Evolutionary conservation across 2,113 vertebrate species (phyloP).

Genomic region (Tetraodon nigroviridis): DNA sequence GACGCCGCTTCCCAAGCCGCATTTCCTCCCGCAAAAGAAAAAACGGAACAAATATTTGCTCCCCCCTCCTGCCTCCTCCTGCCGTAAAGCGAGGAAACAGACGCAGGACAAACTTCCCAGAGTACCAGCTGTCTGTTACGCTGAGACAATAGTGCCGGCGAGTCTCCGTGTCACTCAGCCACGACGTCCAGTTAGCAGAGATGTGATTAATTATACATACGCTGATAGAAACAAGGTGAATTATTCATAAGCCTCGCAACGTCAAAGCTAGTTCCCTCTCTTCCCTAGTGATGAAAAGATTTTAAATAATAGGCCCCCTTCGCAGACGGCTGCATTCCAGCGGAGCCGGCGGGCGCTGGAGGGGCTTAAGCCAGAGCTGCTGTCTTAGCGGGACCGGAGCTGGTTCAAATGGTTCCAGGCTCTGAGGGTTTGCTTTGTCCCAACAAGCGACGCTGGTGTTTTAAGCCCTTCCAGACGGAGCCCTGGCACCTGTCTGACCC

Average conservation of each 20-base stretch:
- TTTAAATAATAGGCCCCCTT: constrained; percentile 72
- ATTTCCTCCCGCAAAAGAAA: constrained; percentile 53
- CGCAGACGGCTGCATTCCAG: constrained; percentile 71
- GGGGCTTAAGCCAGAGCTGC: constrained; percentile 59
- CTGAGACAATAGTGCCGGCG: constrained; percentile 52
- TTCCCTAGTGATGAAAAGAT: constrained; percentile 75
- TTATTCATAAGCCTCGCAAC: constrained; percentile 73
- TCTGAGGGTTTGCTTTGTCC: constrained; percentile 47
- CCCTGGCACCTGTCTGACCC: constrained; percentile 30
- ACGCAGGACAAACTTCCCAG: constrained; percentile 8
- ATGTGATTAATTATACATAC: constrained; percentile 80
- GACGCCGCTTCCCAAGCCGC: constrained; percentile 47
- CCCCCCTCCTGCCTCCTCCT: constrained; percentile 26
- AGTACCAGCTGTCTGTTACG: constrained; percentile 34
- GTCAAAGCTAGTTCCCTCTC: constrained; percentile 68
- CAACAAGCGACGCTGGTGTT: constrained; percentile 32
- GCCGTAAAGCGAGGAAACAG: constrained; percentile 29
- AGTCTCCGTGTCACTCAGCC: constrained; percentile 63
- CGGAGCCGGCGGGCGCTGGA: constrained; percentile 58
- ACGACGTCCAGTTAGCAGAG: constrained; percentile 63
- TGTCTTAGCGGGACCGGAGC: constrained; percentile 51
- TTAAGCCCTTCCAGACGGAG: constrained; percentile 46
- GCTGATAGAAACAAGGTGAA: constrained; percentile 77
- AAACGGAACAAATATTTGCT: constrained; percentile 52
- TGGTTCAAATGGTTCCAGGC: constrained; percentile 45